Percentiles rank a stretch among this genome's conserved stretches.
Evolutionary conservation across 2,113 vertebrate genomes (phyloP).

Genomic region (Donacobius atricapilla): DNA sequence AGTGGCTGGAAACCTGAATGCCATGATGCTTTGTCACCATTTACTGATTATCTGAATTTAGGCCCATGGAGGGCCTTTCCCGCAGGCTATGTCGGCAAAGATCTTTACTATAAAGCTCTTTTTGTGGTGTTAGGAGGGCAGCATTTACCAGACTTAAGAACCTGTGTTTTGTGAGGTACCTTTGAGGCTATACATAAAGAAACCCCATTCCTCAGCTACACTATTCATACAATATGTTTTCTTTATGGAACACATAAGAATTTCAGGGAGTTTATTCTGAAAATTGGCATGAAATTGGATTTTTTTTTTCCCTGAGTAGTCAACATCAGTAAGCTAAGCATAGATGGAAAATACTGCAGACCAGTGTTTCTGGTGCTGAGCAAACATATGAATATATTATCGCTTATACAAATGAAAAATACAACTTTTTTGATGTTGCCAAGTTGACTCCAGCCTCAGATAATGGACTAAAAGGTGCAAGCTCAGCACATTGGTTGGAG

Average conservation of each 20-base stretch:
- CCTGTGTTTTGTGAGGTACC: neutral
- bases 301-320: neutral
- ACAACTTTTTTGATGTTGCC: neutral
- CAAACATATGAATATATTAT: neutral
- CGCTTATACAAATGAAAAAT: neutral
- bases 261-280: neutral
- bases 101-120: neutral
- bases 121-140: neutral
- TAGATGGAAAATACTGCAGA: neutral
- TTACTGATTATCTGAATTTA: neutral
- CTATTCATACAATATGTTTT: neutral
- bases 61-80: neutral
- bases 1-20: neutral
- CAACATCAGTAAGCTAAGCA: neutral
- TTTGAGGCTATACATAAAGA: neutral
- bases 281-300: neutral
- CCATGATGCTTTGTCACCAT: neutral
- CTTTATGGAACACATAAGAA: neutral
- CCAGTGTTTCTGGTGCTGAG: neutral
- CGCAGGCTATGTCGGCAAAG: neutral
- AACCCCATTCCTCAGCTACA: neutral
- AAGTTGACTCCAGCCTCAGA: neutral
- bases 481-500: neutral
- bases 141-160: neutral
- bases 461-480: neutral